phyloP scores from a whole-genome alignment of 2,113 vertebrate genomes.

The Gallinago jamesoni region DNA sequence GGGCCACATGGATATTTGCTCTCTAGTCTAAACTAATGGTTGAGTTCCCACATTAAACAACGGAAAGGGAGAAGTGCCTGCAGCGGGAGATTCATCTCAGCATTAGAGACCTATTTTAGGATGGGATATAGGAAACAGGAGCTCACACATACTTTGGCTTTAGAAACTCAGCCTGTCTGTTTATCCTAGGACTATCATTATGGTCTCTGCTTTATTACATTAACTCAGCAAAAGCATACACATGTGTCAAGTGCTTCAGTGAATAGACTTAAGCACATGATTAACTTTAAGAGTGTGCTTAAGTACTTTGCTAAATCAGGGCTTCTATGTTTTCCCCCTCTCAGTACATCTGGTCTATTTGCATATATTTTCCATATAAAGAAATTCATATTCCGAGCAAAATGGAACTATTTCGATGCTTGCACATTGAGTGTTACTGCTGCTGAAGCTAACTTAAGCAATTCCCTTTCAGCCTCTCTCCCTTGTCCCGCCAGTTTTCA shows the following conservation, averaged over 20 bases:
- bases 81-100: not conserved
- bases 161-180: conserved; percentile 37
- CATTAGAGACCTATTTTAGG: conserved; percentile 10
- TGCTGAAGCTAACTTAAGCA: conserved; percentile 7
- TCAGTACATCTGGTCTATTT: conserved; percentile 52
- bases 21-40: rapidly evolving
- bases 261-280: conserved; percentile 70
- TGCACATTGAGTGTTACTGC: not conserved
- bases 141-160: not conserved
- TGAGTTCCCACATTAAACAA: not conserved
- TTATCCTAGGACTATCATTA: conserved; percentile 66
- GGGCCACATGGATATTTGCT: not conserved
- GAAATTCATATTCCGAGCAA: conserved; percentile 15
- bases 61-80: not conserved
- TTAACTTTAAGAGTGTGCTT: conserved; percentile 66
- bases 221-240: conserved; percentile 68
- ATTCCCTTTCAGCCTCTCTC: not conserved
- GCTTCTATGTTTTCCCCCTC: conserved; percentile 37
- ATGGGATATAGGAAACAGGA: conserved; percentile 21
- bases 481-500: not conserved
- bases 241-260: conserved; percentile 53
- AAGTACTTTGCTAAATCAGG: conserved; percentile 62
- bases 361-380: conserved; percentile 63
- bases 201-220: conserved; percentile 62
- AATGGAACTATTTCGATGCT: conserved; percentile 4